phyloP scores from a whole-genome alignment of 2,113 vertebrate genomes.

The Pterocles gutturalis region DNA sequence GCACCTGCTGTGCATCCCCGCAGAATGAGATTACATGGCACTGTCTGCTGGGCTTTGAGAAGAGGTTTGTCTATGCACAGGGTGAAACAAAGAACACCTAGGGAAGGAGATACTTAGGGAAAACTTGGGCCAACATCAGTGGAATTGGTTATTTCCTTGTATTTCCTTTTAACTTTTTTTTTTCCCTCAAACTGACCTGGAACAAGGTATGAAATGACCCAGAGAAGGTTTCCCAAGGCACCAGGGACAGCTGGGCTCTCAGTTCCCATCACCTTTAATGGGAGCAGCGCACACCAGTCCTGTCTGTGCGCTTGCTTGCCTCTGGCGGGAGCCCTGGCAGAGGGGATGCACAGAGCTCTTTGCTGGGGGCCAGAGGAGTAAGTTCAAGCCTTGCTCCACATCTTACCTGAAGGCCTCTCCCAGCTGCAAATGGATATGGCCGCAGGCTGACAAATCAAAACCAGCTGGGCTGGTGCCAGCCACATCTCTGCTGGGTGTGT shows the following conservation, averaged over 20 bases:
- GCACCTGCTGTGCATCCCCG: background rate
- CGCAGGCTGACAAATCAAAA: background rate
- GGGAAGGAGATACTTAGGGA: background rate
- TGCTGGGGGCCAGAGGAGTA: background rate
- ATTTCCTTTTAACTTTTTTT: background rate
- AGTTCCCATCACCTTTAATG: fast-evolving
- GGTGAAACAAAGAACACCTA: background rate
- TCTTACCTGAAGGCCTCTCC: background rate
- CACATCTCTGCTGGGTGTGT: background rate
- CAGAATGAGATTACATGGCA: fast-evolving
- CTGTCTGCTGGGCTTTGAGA: background rate
- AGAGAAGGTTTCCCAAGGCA: background rate
- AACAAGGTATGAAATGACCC: background rate
- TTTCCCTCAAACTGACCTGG: background rate
- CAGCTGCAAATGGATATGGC: background rate
- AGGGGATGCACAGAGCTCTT: fast-evolving
- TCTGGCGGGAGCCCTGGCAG: background rate
- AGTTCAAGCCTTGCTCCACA: background rate
- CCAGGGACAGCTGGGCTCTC: background rate
- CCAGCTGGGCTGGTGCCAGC: background rate
- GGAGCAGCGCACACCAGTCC: background rate
- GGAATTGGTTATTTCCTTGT: background rate
- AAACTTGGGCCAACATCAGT: background rate
- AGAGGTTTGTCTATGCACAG: background rate
- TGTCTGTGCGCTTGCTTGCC: background rate